phyloP scores from a whole-genome alignment of 2,888 invertebrate species.

The Drosophila setosimentum region DNA sequence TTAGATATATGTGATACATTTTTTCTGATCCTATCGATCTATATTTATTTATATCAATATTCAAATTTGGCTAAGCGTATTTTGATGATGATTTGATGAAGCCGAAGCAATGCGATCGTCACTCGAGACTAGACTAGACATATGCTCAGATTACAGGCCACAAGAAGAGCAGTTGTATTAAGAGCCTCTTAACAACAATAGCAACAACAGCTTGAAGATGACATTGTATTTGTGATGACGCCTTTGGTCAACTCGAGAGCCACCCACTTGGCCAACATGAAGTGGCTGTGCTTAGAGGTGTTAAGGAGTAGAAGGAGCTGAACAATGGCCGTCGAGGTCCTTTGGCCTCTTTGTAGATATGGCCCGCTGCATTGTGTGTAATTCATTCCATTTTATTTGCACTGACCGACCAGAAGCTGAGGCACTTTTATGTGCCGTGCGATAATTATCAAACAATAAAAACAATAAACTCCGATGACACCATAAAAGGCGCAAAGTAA shows the following conservation, averaged over 20 bases:
- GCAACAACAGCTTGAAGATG: constrained; percentile 6
- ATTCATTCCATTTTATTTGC: constrained; percentile 61
- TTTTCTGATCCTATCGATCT: too few species aligned
- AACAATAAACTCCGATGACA: constrained; percentile 76
- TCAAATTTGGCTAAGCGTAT: not conserved
- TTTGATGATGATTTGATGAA: constrained; percentile 17
- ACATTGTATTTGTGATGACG: constrained; percentile 15
- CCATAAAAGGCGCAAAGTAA: constrained; percentile 57
- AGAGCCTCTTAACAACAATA: constrained; percentile 5
- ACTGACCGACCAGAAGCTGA: constrained; percentile 38
- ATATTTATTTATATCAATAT: too few species aligned
- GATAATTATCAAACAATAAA: constrained; percentile 78
- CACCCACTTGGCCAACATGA: constrained; percentile 4
- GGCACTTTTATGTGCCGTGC: constrained; percentile 65
- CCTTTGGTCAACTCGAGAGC: constrained; percentile 20
- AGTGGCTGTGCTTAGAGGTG: constrained; percentile 30
- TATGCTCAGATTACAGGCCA: constrained; percentile 26
- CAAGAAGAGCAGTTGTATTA: constrained; percentile 15
- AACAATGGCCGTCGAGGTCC: constrained; percentile 45
- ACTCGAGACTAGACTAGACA: constrained; percentile 31
- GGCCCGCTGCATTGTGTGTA: constrained; percentile 44
- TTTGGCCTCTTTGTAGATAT: constrained; percentile 41
- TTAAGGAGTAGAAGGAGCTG: constrained; percentile 2
- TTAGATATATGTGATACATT: too few species aligned
- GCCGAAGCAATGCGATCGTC: constrained; percentile 38